Evolutionary conservation across 2,797 vertebrate species (phyloP).

Genomic region (Chanos chanos): DNA sequence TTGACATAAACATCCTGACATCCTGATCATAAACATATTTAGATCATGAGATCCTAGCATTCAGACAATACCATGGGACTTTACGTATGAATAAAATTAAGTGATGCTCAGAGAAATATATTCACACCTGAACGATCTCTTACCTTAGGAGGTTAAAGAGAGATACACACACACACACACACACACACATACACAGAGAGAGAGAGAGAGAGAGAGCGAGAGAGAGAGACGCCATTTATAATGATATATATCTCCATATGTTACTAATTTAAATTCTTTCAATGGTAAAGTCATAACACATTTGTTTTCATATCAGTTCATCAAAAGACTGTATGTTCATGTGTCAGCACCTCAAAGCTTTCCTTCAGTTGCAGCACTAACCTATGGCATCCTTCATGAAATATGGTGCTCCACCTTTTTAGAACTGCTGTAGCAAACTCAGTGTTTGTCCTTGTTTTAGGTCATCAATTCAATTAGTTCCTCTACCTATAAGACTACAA

Average conservation of each 20-base stretch:
- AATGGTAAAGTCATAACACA: too few relatives aligned
- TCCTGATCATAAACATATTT: too few relatives aligned
- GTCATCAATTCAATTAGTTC: slow-evolving; percentile 62
- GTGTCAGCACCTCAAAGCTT: slow-evolving; percentile 13
- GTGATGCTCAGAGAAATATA: slow-evolving; percentile 17
- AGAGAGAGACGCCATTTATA: slow-evolving; percentile 14
- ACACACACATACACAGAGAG: slow-evolving; percentile 9
- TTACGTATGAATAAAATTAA: slow-evolving; percentile 3
- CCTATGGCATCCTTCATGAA: slow-evolving; percentile 24
- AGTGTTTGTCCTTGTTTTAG: slow-evolving; percentile 50
- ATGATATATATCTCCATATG: slow-evolving; percentile 7
- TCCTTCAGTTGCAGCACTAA: slow-evolving; percentile 12
- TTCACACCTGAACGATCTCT: slow-evolving; percentile 14
- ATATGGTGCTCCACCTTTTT: slow-evolving; percentile 26
- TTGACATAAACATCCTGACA: too few relatives aligned
- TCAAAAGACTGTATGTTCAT: too few relatives aligned
- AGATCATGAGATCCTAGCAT: too few relatives aligned
- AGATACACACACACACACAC: too few relatives aligned
- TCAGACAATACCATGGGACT: not conserved
- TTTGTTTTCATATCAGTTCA: too few relatives aligned
- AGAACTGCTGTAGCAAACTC: slow-evolving; percentile 24
- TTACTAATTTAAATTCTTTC: too few relatives aligned
- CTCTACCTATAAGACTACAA: slow-evolving; percentile 37
- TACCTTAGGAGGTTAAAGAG: slow-evolving; percentile 2
- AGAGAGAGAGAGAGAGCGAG: slow-evolving; percentile 1